Conservation (phyloP, 2,888 invertebrate species). For the Mythimna vitellina region DNA sequence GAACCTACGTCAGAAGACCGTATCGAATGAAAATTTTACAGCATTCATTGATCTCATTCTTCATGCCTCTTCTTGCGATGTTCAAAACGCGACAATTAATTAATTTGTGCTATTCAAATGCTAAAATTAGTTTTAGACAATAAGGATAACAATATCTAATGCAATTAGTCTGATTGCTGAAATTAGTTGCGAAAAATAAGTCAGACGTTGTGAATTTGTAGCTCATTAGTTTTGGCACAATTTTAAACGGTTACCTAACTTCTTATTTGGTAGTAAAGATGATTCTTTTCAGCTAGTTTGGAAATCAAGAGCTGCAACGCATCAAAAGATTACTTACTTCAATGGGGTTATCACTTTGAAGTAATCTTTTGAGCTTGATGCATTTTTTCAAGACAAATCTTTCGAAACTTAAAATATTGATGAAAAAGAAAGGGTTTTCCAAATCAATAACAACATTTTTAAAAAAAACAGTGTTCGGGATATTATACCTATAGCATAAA, state of each 20-base stretch:
- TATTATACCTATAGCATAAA: too few species aligned
- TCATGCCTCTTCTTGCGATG: conserved; percentile 27
- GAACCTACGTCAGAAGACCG: conserved; percentile 39
- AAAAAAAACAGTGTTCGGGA: too few species aligned
- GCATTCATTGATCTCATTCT: conserved; percentile 52
- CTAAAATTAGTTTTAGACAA: conserved; percentile 46
- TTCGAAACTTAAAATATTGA: too few species aligned
- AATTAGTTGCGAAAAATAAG: conserved; percentile 20
- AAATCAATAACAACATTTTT: too few species aligned
- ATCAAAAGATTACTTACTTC: too few species aligned
- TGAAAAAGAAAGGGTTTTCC: too few species aligned
- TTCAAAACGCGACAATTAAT: conserved; percentile 53
- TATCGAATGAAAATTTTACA: conserved; percentile 59
- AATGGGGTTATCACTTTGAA: too few species aligned
- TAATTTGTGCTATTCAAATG: conserved; percentile 62
- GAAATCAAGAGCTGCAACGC: too few species aligned
- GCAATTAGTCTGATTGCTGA: conserved; percentile 36
- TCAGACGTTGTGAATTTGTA: not conserved
- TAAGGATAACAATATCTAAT: conserved; percentile 35
- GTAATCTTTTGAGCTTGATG: too few species aligned
- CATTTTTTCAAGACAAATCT: too few species aligned
- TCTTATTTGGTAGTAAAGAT: not conserved
- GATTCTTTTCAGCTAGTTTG: too few species aligned
- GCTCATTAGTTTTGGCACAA: not conserved
- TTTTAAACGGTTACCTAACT: not conserved